Evolutionary conservation across 2,113 vertebrate species (phyloP), one percentile per base, ranked within the genome.

Genomic region (Dasyornis broadbenti): DNA sequence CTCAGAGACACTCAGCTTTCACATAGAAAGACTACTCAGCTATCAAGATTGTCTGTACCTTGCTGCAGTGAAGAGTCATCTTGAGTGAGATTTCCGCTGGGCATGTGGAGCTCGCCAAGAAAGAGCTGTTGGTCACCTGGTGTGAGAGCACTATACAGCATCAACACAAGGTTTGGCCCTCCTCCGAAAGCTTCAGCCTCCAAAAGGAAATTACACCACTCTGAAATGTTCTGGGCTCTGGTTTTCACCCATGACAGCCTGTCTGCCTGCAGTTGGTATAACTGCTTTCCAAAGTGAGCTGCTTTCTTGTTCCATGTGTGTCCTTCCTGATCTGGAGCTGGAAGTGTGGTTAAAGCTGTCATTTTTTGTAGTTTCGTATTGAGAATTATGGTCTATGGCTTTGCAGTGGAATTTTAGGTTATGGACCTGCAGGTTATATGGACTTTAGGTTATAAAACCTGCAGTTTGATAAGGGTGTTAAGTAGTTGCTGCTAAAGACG

Each of bases 91-190:
- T 42, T 60, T 35, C 44, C 4, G 6, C 13, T 54, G 30, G n/a
- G 30, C 85, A 7, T 3, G 28, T 11, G 31, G 75, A 85, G 50
- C 49, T 89, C 4, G 0, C 23, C 35, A 3, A 5, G 64, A 22
- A 33, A 5, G 80, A 64, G 21, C 37, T 19, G 15, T 2, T 50
- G 70, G 52, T 57, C 70, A 31, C 6, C 60, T 71, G 86, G 7
- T 33, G 35, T 49, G 44, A 45, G 4, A 60, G 12, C 50, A 2
- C 39, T 23, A 1, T 23, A 1, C 28, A 5, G 1, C 1, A 1
- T 9, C 2, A 1, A 3, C 53, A 26, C 13, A 8, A 61, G 45
- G n/a, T 27, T 53, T 61, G 65, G 37, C 56, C n/a, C 52, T 65
- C 22, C n/a, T 52, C 39, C 0, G 1, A 37, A 21, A 60, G 7